These are phyloP conservation scores for Callionymus lyra DNA, from an alignment of 2,113 vertebrate genomes.

Conservation along the genomic window DNA sequence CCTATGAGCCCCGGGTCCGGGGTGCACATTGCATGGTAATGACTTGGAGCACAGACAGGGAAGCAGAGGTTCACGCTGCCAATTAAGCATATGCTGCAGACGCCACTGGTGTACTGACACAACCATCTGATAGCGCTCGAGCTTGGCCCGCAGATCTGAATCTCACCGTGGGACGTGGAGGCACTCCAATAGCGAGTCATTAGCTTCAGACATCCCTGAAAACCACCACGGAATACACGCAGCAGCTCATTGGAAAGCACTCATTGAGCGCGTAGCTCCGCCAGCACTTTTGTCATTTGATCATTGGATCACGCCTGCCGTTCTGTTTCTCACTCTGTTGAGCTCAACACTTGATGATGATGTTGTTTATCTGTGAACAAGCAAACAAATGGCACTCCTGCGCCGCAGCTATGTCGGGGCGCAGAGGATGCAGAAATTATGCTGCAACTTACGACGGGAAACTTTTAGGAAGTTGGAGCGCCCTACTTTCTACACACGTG, in stretches of 20 bases:
- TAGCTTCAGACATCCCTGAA: constrained; percentile 47
- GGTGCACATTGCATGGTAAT: constrained; percentile 60
- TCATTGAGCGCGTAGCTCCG: constrained; percentile 2
- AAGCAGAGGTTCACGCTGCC: constrained; percentile 54
- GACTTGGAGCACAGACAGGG: constrained; percentile 57
- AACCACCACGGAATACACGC: constrained; percentile 31
- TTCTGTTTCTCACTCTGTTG: constrained; percentile 20
- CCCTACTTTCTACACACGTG: no score
- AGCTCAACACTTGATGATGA: constrained; percentile 13
- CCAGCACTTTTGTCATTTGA: constrained; percentile 1
- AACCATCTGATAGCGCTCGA: constrained; percentile 47
- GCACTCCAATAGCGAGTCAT: constrained; percentile 46
- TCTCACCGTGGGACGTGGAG: constrained; percentile 41
- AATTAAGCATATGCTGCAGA: constrained; percentile 63
- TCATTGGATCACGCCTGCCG: no score
- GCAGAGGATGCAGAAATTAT: no score
- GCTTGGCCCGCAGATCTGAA: constrained; percentile 43
- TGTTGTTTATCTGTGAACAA: constrained; percentile 24
- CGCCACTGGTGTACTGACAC: constrained; percentile 44
- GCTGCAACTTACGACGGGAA: no score
- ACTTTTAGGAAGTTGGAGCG: no score
- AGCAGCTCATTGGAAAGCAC: constrained; percentile 40
- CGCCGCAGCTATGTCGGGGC: constrained; percentile 1
- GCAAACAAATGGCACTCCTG: constrained; percentile 22
- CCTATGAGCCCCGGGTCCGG: constrained; percentile 39